phyloP scores from a whole-genome alignment of 2,113 vertebrate genomes.

The rat (Rattus norvegicus) region GRCr8 NC_086025.1:31588001-31588500 shows the following conservation, averaged over 20 bases:
- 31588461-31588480: neutral
- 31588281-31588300: neutral
- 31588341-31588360: neutral
- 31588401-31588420: neutral
- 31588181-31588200: neutral
- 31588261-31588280: neutral
- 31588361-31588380: neutral
- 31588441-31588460: neutral
- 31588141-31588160: too few species aligned
- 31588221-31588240: neutral
- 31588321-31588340: neutral
- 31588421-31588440: neutral
- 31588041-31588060: neutral
- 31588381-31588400: neutral
- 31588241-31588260: neutral
- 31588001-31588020: constrained; percentile 27
- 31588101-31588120: neutral
- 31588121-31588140: neutral
- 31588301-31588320: neutral
- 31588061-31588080: constrained; percentile 5
- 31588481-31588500: neutral
- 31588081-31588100: neutral
- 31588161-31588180: neutral
- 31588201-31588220: neutral
- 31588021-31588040: neutral